Base-by-base conservation (phyloP, 2,888 invertebrate species). In the Melieria picta region DNA sequence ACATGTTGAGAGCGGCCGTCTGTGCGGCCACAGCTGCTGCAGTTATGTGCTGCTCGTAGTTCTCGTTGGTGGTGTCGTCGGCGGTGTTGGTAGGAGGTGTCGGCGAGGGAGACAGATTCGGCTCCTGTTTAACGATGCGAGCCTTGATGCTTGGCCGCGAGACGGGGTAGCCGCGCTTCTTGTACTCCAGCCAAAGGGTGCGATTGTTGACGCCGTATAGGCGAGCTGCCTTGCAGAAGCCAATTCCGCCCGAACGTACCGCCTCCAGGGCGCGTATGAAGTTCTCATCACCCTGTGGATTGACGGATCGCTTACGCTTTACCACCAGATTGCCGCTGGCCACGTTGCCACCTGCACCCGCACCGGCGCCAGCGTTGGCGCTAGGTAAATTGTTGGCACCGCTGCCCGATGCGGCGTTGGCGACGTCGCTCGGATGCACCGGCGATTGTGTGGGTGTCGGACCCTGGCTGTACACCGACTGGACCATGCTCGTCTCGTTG, bases 141-240 rank as follows among this genome's bases (percentile, higher is more conserved):
- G 91, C 92, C 82, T 93, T 93, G 77, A 94, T 91, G 82, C 93
- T 93, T 11, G 93, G 91, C 77, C 94, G 88, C 82, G 91, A 93
- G 80, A 93, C 93, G 1, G 94, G 94, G 85, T 94, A 94, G 0
- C 94, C 94, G 60, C 93, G 91, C 85, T 93, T 94, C 82, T 93
- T 94, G 83, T 94, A 94, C 82, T 94, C 94, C 55, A 94, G 88
- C 94, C 94, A 94, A 4, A 95, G 88, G 0, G 94, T 94, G 71
- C 94, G 89, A 86, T 94, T 94, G 86, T 94, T 94, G 13, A 95
- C 94, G 47, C 94, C 94, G 85, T 93, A 94, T 87, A 94, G 90
- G 66, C 93, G 89, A 0, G 94, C 94, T 7, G 94, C 94, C 81
- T 94, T 94, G 86, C 94, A 94, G 86, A 94, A 94, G 3, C 94